Base-by-base conservation (phyloP, 1,140 invertebrate genomes). In the Bombus picipes region DNA sequence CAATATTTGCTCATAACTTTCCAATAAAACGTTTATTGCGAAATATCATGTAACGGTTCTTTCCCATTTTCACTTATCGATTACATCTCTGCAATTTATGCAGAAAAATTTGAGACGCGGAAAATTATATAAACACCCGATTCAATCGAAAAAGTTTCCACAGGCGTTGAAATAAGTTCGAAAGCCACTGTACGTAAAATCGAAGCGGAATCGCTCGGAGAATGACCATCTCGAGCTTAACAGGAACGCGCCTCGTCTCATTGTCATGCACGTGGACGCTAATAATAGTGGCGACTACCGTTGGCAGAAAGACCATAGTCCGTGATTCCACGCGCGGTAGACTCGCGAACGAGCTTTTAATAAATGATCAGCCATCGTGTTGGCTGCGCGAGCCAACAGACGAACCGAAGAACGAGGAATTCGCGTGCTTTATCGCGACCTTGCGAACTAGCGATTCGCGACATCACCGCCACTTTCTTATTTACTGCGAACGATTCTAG, bases 341-440 rank as follows among this genome's bases (percentile, higher is more conserved):
- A 22, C 47, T 53, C 47, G 47, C 32, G 82, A 78, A 78, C 43
- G 34, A 77, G 74, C 82, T 84, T 78, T 78, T 84, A 78, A 84
- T 78, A 84, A 84, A 84, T 76, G 53, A 82, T 70, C 34, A 4
- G 75, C 57, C 25, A 77, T 65, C 57, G 22, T 47, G 10, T 43
- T 47, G 41, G 66, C 32, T 22, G 4, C n/a, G 32, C 6, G 12
- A 47, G 25, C 28, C 37, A 53, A 41, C 78, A 37, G 28, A 83
- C 34, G 10, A 5, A 41, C 28, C 0, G 34, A 22, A 53, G 18
- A 81, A 75, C 12, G 72, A 53, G 59, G 12, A 66, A 66, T 62
- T 81, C n/a, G 37, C 80, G 80, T 80, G 77, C 47, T 53, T 53
- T 22, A 53, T 53, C 47, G 47, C 76, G 62, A 66, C 37, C 39